Conservation (phyloP, 2,888 invertebrate species). For the Exephanes ischioxanthus region DNA sequence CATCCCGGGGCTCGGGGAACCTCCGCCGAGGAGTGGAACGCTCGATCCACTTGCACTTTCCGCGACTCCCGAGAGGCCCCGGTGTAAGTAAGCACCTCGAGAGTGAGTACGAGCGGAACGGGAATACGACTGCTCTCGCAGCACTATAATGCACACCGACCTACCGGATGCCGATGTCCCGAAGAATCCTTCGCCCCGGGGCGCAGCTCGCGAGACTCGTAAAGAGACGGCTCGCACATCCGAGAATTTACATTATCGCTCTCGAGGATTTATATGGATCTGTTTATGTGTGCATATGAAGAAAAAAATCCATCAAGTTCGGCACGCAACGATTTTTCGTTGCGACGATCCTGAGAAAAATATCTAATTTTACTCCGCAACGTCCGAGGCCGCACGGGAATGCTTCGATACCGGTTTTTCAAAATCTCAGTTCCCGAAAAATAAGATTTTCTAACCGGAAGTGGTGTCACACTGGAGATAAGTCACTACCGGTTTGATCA, state of each 20-base stretch:
- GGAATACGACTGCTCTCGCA: conserved; percentile 47
- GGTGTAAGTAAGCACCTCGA: conserved; percentile 44
- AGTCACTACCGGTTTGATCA: too few relatives aligned
- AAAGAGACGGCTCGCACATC: not conserved
- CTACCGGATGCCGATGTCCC: conserved; percentile 35
- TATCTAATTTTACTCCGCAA: too few relatives aligned
- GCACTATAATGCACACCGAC: conserved; percentile 32
- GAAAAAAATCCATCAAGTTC: too few relatives aligned
- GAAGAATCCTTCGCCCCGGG: conserved; percentile 28
- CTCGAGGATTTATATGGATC: not conserved
- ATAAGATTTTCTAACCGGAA: too few relatives aligned
- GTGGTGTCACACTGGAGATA: too few relatives aligned
- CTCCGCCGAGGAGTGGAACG: conserved; percentile 8
- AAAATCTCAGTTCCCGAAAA: too few relatives aligned
- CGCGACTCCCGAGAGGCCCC: conserved; percentile 38
- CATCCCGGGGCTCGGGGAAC: conserved; percentile 3
- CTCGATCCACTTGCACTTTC: conserved; percentile 66
- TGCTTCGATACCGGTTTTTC: too few relatives aligned
- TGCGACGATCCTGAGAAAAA: too few relatives aligned
- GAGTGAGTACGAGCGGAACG: conserved; percentile 36
- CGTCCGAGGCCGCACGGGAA: too few relatives aligned
- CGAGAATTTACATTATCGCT: conserved; percentile 4
- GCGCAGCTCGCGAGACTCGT: conserved; percentile 9
- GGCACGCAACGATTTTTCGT: too few relatives aligned
- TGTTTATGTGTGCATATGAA: not conserved